phyloP scores from a whole-genome alignment of 92 coral and sea anemone species.

The Virgularia gustaviana region DNA sequence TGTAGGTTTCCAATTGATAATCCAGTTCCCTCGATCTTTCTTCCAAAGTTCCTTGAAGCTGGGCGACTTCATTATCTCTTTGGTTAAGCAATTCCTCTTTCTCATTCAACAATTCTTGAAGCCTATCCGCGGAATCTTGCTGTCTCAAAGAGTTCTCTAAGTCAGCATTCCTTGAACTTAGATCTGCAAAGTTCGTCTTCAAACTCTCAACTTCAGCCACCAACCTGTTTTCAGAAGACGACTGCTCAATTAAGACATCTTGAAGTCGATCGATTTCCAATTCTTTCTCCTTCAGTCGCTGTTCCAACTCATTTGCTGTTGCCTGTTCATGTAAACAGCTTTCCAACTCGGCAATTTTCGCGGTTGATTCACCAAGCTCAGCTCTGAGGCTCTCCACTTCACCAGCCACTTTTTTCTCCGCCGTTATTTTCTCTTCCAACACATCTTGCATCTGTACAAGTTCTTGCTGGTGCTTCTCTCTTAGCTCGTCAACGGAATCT shows the following conservation, averaged over 20 bases:
- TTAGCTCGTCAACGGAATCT: conserved; percentile 31
- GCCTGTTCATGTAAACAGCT: not conserved
- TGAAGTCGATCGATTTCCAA: too few species aligned
- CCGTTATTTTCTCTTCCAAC: conserved; percentile 15
- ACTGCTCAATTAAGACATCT: too few species aligned
- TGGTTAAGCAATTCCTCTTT: conserved; percentile 20
- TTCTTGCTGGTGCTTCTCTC: not conserved
- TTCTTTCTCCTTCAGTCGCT: not conserved
- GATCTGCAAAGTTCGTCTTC: too few species aligned
- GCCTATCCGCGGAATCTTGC: conserved; percentile 14
- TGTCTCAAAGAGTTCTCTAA: too few species aligned
- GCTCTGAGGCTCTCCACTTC: not conserved
- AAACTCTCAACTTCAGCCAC: too few species aligned
- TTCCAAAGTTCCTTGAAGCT: not conserved
- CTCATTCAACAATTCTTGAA: conserved; percentile 6
- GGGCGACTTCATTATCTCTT: conserved; percentile 6
- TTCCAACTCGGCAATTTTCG: not conserved
- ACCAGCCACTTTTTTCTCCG: not conserved
- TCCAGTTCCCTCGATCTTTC: conserved; percentile 44
- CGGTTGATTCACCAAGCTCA: not conserved
- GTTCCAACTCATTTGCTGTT: not conserved
- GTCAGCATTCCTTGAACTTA: too few species aligned
- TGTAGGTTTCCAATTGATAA: conserved; percentile 45
- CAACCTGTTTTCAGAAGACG: too few species aligned
- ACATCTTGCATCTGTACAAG: conserved; percentile 35